These are phyloP conservation scores for Allygus modestus DNA, from an alignment of 2,888 invertebrate species.

Conservation along the genomic window DNA sequence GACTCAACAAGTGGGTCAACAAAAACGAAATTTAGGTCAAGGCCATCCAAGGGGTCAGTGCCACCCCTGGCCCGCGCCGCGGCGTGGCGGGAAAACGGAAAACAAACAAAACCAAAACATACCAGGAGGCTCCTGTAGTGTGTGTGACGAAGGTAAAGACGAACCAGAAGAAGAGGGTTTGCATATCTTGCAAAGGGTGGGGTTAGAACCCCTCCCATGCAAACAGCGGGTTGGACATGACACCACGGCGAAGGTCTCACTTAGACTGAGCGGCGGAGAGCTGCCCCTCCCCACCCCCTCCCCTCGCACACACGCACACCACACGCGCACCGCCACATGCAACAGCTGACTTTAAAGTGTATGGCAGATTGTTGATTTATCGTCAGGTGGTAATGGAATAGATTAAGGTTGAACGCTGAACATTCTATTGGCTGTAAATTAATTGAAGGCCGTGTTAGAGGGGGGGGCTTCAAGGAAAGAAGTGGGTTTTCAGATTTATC, in stretches of 20 bases:
- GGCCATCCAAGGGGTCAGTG: conserved; percentile 10
- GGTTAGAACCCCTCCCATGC: conserved; percentile 60
- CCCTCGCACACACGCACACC: conserved; percentile 42
- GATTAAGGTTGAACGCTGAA: conserved; percentile 28
- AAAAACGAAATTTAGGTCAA: conserved; percentile 43
- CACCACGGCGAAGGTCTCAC: conserved; percentile 23
- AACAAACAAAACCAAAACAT: conserved; percentile 23
- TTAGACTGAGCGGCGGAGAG: conserved; percentile 2
- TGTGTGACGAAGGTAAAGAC: conserved; percentile 47
- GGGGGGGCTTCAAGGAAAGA: no score
- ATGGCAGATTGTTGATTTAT: conserved; percentile 57
- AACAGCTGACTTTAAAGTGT: conserved; percentile 26
- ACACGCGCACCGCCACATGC: conserved; percentile 36
- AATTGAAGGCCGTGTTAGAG: no score
- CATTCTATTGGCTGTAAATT: neutral
- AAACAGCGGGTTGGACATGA: conserved; percentile 22
- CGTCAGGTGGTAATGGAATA: conserved; percentile 32
- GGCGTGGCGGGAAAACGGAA: neutral
- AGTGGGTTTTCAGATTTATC: no score
- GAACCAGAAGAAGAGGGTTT: conserved; percentile 60
- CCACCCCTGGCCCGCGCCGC: neutral
- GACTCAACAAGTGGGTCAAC: conserved; percentile 7
- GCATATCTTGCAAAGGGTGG: conserved; percentile 57
- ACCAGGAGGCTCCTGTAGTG: conserved; percentile 57
- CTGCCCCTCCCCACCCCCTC: conserved; percentile 43